phyloP scores from a whole-genome alignment of 2,797 vertebrate species.

The Chaetodon trifasciatus region DNA sequence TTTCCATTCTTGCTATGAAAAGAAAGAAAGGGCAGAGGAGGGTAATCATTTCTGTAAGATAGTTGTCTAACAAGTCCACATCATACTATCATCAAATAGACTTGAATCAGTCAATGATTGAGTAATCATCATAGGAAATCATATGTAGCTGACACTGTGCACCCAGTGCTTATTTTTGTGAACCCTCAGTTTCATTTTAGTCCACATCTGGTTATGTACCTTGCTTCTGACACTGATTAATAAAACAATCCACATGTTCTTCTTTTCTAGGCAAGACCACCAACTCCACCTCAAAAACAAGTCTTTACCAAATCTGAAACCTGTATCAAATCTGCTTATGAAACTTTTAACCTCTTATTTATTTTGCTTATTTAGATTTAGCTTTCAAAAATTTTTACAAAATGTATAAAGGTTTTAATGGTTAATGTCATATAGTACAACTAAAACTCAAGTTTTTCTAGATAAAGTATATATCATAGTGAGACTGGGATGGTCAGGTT shows the following conservation, averaged over 20 bases:
- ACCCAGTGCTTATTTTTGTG: not conserved
- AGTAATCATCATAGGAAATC: not conserved
- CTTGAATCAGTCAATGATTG: constrained; percentile 2
- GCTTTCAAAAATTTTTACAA: not conserved
- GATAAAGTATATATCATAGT: not conserved
- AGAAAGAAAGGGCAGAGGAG: constrained; percentile 4
- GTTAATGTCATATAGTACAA: not conserved
- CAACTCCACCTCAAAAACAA: not conserved
- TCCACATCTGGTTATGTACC: not conserved
- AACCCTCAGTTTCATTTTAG: not conserved
- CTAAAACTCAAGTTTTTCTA: not conserved
- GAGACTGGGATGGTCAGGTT: not conserved
- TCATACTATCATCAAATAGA: not conserved
- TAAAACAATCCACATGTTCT: not conserved
- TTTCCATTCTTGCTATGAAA: constrained; percentile 6
- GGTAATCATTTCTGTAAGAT: not conserved
- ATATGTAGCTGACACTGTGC: not conserved
- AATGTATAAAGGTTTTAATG: not conserved
- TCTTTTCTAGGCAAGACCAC: not conserved
- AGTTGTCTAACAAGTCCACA: not conserved
- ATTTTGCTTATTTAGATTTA: not conserved
- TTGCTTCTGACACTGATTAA: not conserved
- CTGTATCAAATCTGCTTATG: not conserved
- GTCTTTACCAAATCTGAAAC: not conserved
- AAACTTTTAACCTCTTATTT: not conserved